These are phyloP conservation scores for Adoxophyes honmai DNA, from an alignment of 1,140 invertebrate species.

Conservation along the genomic window DNA sequence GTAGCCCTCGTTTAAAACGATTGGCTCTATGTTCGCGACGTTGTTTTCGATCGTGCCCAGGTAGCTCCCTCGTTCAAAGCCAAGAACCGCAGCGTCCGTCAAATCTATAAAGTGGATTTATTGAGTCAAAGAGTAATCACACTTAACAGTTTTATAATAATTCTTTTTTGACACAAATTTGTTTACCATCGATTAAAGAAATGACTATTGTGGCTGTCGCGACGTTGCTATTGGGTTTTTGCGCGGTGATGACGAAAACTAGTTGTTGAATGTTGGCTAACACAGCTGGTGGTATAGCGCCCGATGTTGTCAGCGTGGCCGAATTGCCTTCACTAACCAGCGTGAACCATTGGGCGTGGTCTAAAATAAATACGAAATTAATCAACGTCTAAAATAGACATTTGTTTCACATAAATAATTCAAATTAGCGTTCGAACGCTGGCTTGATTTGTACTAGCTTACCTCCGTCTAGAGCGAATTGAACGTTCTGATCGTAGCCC, in stretches of 20 bases:
- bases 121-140: too few relatives aligned
- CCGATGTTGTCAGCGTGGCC: constrained; percentile 13
- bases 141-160: too few relatives aligned
- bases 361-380: constrained; percentile 15
- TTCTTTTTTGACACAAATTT: too few relatives aligned
- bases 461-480: constrained; percentile 24
- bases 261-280: constrained; percentile 24
- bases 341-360: constrained; percentile 24
- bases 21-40: constrained; percentile 20
- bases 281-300: constrained; percentile 19
- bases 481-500: constrained; percentile 29
- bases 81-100: constrained; percentile 15
- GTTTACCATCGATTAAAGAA: constrained; percentile 21
- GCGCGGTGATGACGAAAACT: constrained; percentile 16
- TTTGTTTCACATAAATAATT: too few relatives aligned
- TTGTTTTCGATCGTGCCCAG: constrained; percentile 26
- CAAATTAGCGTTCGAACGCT: too few relatives aligned
- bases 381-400: too few relatives aligned
- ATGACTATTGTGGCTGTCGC: constrained; percentile 28
- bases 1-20: constrained; percentile 27
- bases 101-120: constrained; percentile 1
- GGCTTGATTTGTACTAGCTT: background rate
- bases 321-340: constrained; percentile 6
- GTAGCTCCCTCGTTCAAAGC: constrained; percentile 31
- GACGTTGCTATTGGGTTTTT: background rate